Evolutionary conservation across 2,888 invertebrate species (phyloP), one percentile per base, ranked within the genome.

Genomic region (Dicyrtoma fusca): DNA sequence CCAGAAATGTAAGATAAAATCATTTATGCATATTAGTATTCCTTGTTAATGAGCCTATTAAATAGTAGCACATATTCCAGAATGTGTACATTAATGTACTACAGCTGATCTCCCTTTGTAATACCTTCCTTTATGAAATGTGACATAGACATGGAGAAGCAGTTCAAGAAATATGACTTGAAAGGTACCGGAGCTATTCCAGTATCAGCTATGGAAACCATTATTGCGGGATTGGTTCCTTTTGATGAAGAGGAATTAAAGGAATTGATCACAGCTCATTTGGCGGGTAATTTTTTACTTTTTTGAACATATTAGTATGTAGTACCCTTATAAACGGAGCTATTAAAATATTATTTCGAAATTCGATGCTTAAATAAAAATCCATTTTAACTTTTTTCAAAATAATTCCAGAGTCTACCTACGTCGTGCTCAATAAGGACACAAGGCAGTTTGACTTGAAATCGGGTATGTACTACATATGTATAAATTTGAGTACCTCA

Each of bases 401-500:
- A n/a, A n/a, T n/a, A n/a, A 61, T 42, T 69, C 64, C 63, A 79
- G 79, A 75, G 14, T 74, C 75, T 11, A 79, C 75, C 55, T 79
- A 75, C 72, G 73, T 76, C 14, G 75, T 73, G 10, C 73, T 74
- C 42, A 77, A 79, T 63, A 76, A 75, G 64, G 55, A 74, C 25
- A 79, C 79, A 3, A 75, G 76, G n/a, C 73, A 76, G 49, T 75
- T 79, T 70, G 79, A 77, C 63, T 68, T 79, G 14, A 75, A 76
- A 72, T 75, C 68, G 51, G 74, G 79, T 79, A 72, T n/a, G n/a
- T n/a, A n/a, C n/a, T n/a, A n/a, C n/a, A n/a, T n/a, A n/a, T n/a
- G n/a, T n/a, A n/a, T n/a, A n/a, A n/a, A n/a, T n/a, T n/a, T n/a
- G n/a, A n/a, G n/a, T n/a, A n/a, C n/a, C n/a, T n/a, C n/a, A n/a